Conservation (phyloP, 2,113 vertebrate genomes). For the Peromyscus leucopus region DNA sequence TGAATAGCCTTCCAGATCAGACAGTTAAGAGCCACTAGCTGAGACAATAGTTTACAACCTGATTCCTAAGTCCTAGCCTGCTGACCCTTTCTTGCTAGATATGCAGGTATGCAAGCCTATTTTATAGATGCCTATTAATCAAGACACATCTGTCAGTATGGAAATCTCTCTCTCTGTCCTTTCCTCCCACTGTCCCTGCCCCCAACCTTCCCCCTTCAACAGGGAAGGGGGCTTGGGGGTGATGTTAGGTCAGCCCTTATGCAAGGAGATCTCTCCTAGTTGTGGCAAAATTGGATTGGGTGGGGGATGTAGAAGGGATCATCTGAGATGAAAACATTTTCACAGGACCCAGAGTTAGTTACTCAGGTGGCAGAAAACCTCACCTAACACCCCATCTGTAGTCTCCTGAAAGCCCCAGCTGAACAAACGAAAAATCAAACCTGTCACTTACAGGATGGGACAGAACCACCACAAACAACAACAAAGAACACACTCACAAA, state of each 20-base stretch:
- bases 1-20: conserved; percentile 3
- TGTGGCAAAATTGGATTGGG: neutral
- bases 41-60: neutral
- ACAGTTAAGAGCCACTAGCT: neutral
- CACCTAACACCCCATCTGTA: conserved; percentile 57
- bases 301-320: neutral
- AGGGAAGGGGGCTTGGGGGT: neutral
- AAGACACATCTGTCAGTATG: neutral
- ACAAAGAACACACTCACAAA: neutral
- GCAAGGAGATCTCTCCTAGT: neutral
- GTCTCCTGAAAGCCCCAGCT: conserved; percentile 56
- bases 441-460: conserved; percentile 34
- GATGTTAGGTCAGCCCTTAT: neutral
- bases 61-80: neutral
- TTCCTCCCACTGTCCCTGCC: neutral
- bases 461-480: neutral
- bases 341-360: conserved; percentile 41
- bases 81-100: conserved; percentile 1
- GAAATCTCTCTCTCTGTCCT: neutral
- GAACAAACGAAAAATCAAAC: conserved; percentile 69
- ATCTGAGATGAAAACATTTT: conserved; percentile 31
- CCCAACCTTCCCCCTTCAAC: neutral
- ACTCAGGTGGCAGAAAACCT: conserved; percentile 64
- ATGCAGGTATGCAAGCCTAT: neutral
- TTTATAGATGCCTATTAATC: neutral